Percentiles rank a stretch among this genome's conserved stretches.
Evolutionary conservation across 2,888 invertebrate species (phyloP).

Genomic region (Helleia helle): DNA sequence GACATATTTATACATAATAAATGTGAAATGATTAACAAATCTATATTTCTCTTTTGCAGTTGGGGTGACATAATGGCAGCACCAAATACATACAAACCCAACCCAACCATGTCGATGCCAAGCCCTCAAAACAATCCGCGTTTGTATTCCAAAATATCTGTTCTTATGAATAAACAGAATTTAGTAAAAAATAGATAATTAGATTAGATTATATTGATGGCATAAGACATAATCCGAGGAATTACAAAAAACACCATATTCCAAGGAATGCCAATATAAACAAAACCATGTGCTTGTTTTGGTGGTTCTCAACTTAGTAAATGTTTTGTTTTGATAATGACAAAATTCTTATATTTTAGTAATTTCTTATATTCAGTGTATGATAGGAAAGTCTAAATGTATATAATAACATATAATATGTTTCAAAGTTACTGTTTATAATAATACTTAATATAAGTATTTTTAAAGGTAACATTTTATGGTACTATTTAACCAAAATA

Average conservation of each 20-base stretch:
- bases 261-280: conserved; percentile 1
- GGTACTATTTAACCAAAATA: no score
- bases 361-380: no score
- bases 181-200: conserved; percentile 5
- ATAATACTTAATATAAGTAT: no score
- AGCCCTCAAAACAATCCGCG: conserved; percentile 81
- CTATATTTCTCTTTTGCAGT: conserved; percentile 5
- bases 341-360: no score
- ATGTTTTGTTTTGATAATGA: not conserved
- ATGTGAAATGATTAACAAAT: no score
- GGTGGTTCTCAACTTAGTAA: conserved; percentile 3
- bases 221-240: no score
- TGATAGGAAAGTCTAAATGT: not conserved
- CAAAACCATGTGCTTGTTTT: conserved; percentile 3
- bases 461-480: no score
- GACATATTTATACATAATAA: no score
- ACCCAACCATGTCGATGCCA: conserved; percentile 82
- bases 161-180: conserved; percentile 22
- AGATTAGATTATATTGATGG: not conserved
- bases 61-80: conserved; percentile 77
- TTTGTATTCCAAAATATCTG: conserved; percentile 66
- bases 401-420: no score
- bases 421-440: no score
- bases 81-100: conserved; percentile 88
- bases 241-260: no score